Evolutionary conservation across 2,113 vertebrate species (phyloP).

Genomic region (Chinchilla lanigera): DNA sequence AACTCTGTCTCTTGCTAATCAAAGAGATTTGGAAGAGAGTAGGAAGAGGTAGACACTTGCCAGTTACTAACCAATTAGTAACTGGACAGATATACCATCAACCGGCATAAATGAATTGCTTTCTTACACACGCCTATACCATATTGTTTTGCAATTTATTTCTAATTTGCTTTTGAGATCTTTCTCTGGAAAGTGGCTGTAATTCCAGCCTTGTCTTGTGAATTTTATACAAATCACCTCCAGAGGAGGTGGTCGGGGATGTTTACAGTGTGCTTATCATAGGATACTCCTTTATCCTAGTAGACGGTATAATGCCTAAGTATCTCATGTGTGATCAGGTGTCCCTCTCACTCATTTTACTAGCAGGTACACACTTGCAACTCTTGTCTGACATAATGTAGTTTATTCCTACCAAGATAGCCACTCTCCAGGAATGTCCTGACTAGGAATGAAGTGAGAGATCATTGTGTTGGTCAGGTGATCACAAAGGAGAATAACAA

Average conservation of each 20-base stretch:
- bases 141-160: neutral
- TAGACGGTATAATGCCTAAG: neutral
- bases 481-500: neutral
- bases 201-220: neutral
- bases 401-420: neutral
- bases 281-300: neutral
- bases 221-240: too few relatives aligned
- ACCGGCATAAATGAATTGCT: neutral
- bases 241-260: neutral
- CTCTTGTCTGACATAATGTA: neutral
- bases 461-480: neutral
- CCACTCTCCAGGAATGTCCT: neutral
- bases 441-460: neutral
- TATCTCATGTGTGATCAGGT: neutral
- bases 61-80: neutral
- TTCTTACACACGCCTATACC: neutral
- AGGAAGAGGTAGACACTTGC: neutral
- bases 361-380: neutral
- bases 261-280: neutral
- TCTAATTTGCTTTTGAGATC: neutral
- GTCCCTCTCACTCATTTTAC: neutral
- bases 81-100: neutral
- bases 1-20: neutral
- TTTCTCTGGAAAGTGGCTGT: neutral
- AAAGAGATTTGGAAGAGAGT: neutral